Evolutionary conservation across 2,113 vertebrate species (phyloP), one percentile per base, ranked within the genome.

Genomic region (Pelvicachromis taeniatus): DNA sequence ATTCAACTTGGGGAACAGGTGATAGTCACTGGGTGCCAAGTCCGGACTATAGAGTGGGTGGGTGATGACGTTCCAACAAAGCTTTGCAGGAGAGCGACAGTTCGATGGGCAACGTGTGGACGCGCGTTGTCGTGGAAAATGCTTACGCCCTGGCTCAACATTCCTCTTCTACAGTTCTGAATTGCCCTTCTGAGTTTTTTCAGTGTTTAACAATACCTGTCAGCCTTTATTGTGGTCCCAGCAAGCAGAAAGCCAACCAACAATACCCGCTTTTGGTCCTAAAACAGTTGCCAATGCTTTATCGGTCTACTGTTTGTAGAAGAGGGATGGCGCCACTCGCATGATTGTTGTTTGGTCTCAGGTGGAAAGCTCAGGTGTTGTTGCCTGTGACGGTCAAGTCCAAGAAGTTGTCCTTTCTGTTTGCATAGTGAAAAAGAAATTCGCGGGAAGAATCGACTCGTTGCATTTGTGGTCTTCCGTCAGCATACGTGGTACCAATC

Each of bases 191-290:
- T 61, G 5, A 33, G 58, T 33, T 19, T 59, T 33, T 61, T 1
- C 29, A 61, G 29, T 33, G 29, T 61, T 61, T 61, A 29, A 61
- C 31, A 61, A 31, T 61, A 35, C 16, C 58, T 35, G 58, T 61
- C 29, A 61, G 58, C 31, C 33, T 61, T 61, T 61, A 61, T 61
- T 61, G 58, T 61, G n/a, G n/a, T n/a, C n/a, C n/a, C n/a, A n/a
- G n/a, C n/a, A n/a, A 29, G 58, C 58, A 61, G 58, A 61, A 61
- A 61, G 17, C 35, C 31, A 61, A 61, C 9, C 58, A 61, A 19
- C 58, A 61, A 61, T 61, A 61, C 9, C 58, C 16, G 5, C 16
- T 61, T 61, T n/a, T n/a, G n/a, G n/a, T n/a, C n/a, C n/a, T n/a
- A n/a, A n/a, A n/a, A n/a, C n/a, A n/a, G n/a, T n/a, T n/a, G n/a